Conservation (phyloP, 2,888 invertebrate species). For the Copidosoma aretas region DNA sequence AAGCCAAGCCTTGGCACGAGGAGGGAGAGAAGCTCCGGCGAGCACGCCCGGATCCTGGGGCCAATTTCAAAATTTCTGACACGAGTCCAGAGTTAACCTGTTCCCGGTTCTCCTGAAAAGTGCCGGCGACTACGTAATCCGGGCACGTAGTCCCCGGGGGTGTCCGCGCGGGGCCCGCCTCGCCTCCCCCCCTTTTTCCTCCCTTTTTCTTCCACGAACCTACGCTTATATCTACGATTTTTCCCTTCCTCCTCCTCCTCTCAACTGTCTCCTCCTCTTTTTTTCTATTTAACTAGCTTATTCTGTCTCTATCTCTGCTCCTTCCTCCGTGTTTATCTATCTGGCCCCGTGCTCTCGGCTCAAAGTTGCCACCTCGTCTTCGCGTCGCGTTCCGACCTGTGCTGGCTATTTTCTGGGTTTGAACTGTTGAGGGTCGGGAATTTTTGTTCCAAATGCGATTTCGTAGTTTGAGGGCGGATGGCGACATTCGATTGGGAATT, state of each 20-base stretch:
- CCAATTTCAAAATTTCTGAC: conserved; percentile 44
- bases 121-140: conserved; percentile 40
- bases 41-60: conserved; percentile 28
- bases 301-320: conserved; percentile 24
- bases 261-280: conserved; percentile 18
- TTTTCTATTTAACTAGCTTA: conserved; percentile 32
- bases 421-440: not conserved
- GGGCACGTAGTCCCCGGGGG: conserved; percentile 43
- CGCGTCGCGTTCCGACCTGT: not conserved
- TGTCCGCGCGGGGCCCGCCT: conserved; percentile 26
- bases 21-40: not conserved
- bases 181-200: conserved; percentile 11
- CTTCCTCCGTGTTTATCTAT: conserved; percentile 27
- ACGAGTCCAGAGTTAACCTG: conserved; percentile 42
- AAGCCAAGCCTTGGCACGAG: conserved; percentile 19
- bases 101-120: conserved; percentile 32
- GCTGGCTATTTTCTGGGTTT: conserved; percentile 3
- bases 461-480: conserved; percentile 1
- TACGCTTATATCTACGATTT: conserved; percentile 26
- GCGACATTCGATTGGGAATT: not conserved
- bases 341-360: conserved; percentile 14
- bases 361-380: not conserved
- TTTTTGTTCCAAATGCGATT: conserved; percentile 20
- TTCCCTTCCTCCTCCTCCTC: conserved; percentile 11
- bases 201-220: conserved; percentile 25